phyloP scores from a whole-genome alignment of 2,888 invertebrate genomes.

The Acanthococcus lagerstroemiae region DNA sequence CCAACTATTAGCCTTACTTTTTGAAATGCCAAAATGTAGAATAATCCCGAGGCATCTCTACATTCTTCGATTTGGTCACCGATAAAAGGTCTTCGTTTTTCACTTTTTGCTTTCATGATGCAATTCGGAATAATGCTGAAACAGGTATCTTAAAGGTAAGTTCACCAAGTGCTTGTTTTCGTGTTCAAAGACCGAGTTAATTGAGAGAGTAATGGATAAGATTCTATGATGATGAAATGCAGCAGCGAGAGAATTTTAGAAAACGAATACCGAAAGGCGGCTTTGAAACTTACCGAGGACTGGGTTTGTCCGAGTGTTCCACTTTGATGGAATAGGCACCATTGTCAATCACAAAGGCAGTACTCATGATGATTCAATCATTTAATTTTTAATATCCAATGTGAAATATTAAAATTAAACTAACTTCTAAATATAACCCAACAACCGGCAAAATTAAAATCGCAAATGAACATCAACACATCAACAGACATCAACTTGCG shows the following conservation, averaged over 20 bases:
- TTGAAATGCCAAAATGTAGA: constrained; percentile 86
- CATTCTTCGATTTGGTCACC: constrained; percentile 94
- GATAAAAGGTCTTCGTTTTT: constrained; percentile 83
- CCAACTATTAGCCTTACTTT: constrained; percentile 49
- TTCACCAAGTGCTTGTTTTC: neutral
- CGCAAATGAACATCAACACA: too few relatives aligned
- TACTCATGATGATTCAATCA: neutral
- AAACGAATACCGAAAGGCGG: neutral
- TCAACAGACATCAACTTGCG: too few relatives aligned
- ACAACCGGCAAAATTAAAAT: too few relatives aligned
- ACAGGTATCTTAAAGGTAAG: constrained; percentile 33
- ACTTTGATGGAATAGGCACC: constrained; percentile 80
- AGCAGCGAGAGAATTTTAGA: neutral
- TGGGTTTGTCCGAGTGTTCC: constrained; percentile 58
- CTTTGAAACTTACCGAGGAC: constrained; percentile 49
- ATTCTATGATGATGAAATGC: neutral
- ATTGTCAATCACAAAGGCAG: constrained; percentile 68
- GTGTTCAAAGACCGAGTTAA: neutral
- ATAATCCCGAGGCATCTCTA: constrained; percentile 87
- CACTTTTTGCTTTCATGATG: constrained; percentile 96
- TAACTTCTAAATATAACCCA: too few relatives aligned
- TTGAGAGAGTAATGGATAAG: neutral
- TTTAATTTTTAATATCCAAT: neutral
- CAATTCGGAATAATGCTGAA: constrained; percentile 76
- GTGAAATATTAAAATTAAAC: too few relatives aligned